Base-by-base conservation (phyloP, 2,888 invertebrate genomes). In the Drosophila paranaensis region DNA sequence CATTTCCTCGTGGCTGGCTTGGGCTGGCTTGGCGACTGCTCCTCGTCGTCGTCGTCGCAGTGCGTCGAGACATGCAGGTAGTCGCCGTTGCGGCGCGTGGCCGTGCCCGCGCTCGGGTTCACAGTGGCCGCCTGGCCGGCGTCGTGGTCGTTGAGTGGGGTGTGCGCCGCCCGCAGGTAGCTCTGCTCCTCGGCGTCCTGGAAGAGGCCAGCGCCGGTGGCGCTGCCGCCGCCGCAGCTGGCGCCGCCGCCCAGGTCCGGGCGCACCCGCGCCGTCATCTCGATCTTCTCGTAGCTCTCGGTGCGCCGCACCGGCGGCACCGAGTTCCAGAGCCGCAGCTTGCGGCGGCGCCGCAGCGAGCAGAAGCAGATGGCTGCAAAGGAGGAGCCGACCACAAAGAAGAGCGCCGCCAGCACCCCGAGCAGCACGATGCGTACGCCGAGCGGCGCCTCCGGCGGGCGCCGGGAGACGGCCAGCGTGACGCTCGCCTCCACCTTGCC, bases 261-360 rank as follows among this genome's bases (percentile, higher is more conserved):
- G 50, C 91, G 90, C 50, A 94, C 94, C 82, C 95, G 94, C 91
- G 95, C 95, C 60, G 92, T 91, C 94, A 96, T 94, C 91, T 96
- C 96, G 78, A 96, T 96, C 93, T 96, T 96, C 91, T 96, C 96
- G 90, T 96, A 96, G 92, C 95, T 96, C 86, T 96, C 96, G 75
- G 93, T 91, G 71, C 94, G 93, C 13, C 83, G 60, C 55, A 93
- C 92, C 25, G 93, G 92, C 30, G 92, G 93, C 74, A 91, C 91
- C 14, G 92, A 92, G 78, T 91, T 93, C 93, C 92, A 92, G 57
- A 92, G 75, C 25, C 95, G 94, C 91, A 95, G 93, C 90, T 95
- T 94, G 82, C 95, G 94, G 90, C 95, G 95, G 20, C 91, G 84
- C 74, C 95, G 94, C 63, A 94, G 88, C 25, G 94, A 93, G 77